These are phyloP conservation scores for Brachymystax lenok DNA, from an alignment of 2,797 vertebrate genomes.

Conservation along the genomic window DNA sequence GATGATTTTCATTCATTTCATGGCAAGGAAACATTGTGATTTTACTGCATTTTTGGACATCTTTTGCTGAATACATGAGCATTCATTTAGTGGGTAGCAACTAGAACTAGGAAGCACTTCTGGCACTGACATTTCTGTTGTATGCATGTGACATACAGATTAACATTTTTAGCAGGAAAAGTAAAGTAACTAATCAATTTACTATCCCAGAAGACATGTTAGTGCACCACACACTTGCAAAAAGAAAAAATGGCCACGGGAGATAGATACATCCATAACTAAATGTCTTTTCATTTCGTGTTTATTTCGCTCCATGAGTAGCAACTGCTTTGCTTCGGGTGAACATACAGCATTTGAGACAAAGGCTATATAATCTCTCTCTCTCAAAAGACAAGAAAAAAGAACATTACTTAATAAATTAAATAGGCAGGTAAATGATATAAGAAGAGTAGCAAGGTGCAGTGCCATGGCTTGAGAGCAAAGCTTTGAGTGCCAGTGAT, in stretches of 20 bases:
- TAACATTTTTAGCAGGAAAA: not conserved
- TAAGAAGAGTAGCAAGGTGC: slow-evolving; percentile 11
- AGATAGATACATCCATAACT: not conserved
- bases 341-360: slow-evolving; percentile 8
- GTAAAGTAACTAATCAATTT: not conserved
- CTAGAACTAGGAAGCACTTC: not conserved
- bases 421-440: slow-evolving; percentile 3
- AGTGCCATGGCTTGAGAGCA: slow-evolving; percentile 15
- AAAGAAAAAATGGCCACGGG: not conserved
- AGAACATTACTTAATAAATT: slow-evolving; percentile 29
- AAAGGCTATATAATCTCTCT: slow-evolving; percentile 24
- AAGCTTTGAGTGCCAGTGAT: not conserved
- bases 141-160: slow-evolving; percentile 4
- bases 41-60: not conserved
- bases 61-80: not conserved
- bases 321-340: not conserved
- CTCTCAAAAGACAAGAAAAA: not conserved
- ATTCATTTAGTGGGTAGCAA: not conserved
- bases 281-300: not conserved
- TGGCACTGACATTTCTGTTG: not conserved
- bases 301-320: not conserved
- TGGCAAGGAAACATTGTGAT: not conserved
- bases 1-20: not conserved
- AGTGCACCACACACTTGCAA: not conserved
- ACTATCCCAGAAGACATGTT: not conserved